A percentile compares a stretch with the other conserved stretches of the same genome.
These are phyloP conservation scores for Ormyrus pomaceus DNA, from an alignment of 2,888 invertebrate species.

Conservation along the genomic window DNA sequence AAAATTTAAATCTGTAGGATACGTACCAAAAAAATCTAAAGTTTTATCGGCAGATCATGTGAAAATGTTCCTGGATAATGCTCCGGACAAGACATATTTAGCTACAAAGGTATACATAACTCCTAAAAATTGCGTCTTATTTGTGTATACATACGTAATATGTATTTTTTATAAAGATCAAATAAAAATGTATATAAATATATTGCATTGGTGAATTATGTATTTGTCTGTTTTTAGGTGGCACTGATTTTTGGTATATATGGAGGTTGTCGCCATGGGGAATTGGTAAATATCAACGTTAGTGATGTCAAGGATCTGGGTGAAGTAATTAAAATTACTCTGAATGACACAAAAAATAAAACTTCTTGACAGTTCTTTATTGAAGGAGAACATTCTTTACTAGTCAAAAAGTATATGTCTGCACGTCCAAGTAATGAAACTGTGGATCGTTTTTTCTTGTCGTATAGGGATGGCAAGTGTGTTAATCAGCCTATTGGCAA, in stretches of 20 bases:
- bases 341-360: conserved; percentile 50
- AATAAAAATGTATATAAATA: conserved; percentile 52
- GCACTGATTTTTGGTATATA: conserved; percentile 58
- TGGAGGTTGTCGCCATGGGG: conserved; percentile 57
- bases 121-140: background rate
- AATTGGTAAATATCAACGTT: conserved; percentile 55
- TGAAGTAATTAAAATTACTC: conserved; percentile 42
- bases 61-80: conserved; percentile 60
- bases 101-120: conserved; percentile 58
- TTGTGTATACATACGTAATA: background rate
- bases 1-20: conserved; percentile 63
- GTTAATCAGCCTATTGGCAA: conserved; percentile 51
- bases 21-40: conserved; percentile 64
- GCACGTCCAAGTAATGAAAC: conserved; percentile 52
- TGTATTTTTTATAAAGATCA: background rate
- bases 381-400: conserved; percentile 41
- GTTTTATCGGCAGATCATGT: conserved; percentile 63
- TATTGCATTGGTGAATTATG: background rate
- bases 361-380: conserved; percentile 56
- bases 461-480: conserved; percentile 56
- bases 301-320: conserved; percentile 53
- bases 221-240: conserved; percentile 43
- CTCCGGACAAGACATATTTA: conserved; percentile 62
- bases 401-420: conserved; percentile 47
- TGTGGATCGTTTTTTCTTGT: conserved; percentile 55